phyloP scores from a whole-genome alignment of 2,113 vertebrate species.

The Pelusios castaneus region DNA sequence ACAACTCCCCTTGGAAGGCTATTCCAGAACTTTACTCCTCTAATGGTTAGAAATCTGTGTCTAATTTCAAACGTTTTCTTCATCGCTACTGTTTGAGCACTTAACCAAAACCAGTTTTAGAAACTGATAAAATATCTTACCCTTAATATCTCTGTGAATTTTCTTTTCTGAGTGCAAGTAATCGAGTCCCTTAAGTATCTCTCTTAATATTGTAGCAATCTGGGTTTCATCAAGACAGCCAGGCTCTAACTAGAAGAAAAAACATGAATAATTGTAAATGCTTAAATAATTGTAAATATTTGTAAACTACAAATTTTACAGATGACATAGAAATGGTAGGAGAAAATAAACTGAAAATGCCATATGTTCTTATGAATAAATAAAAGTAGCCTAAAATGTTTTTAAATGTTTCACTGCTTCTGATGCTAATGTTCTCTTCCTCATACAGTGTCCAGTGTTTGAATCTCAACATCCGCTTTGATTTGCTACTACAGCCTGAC shows the following conservation, averaged over 20 bases:
- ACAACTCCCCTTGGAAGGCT: too few species aligned
- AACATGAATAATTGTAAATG: not conserved
- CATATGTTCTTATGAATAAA: not conserved
- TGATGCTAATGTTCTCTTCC: not conserved
- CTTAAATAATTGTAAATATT: too few species aligned
- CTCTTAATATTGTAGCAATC: conserved; percentile 95
- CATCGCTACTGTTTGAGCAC: not conserved
- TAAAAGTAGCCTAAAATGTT: not conserved
- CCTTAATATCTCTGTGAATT: conserved; percentile 99
- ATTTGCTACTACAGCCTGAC: too few species aligned
- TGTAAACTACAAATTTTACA: not conserved
- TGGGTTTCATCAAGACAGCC: conserved; percentile 94
- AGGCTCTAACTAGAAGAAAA: conserved; percentile 88
- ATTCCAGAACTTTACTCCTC: too few species aligned
- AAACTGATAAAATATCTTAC: conserved; percentile 67
- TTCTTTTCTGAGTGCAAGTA: conserved; percentile 99
- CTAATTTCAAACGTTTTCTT: not conserved
- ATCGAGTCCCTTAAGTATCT: conserved; percentile 96
- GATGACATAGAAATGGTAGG: not conserved
- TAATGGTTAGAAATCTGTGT: too few species aligned
- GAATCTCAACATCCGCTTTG: too few species aligned
- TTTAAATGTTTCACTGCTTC: not conserved
- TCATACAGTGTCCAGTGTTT: not conserved
- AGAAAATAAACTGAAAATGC: not conserved
- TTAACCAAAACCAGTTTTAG: not conserved